Percentiles rank a stretch among this genome's conserved stretches.
Evolutionary conservation across 2,797 vertebrate genomes (phyloP).

Genomic region (Pachyuromys duprasi): DNA sequence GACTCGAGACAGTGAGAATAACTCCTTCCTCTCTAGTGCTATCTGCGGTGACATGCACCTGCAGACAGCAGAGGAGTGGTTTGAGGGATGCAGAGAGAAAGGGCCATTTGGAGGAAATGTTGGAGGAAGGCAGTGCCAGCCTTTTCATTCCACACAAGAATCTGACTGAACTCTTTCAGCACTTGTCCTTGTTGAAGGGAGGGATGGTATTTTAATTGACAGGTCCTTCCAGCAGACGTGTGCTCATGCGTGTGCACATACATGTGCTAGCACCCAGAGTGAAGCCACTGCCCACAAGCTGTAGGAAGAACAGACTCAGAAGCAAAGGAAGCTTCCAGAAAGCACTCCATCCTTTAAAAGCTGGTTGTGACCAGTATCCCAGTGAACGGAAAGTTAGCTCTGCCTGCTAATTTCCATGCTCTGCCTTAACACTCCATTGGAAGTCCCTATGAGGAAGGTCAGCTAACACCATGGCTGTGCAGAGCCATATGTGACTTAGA

Average conservation of each 20-base stretch:
- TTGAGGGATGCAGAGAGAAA: background rate
- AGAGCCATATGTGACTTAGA: background rate
- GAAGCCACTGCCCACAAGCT: accelerated
- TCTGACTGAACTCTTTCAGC: background rate
- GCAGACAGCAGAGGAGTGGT: accelerated
- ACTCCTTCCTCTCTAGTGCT: background rate
- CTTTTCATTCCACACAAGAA: background rate
- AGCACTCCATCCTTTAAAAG: background rate
- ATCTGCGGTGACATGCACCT: background rate
- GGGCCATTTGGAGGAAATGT: background rate
- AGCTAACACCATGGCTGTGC: background rate
- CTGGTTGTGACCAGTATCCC: background rate
- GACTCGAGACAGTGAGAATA: background rate
- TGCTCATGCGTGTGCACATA: background rate
- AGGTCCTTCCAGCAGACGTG: background rate
- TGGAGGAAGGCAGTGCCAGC: background rate
- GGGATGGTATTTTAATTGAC: background rate
- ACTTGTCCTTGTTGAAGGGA: background rate
- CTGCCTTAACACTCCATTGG: background rate
- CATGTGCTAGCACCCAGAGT: accelerated
- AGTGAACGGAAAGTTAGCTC: background rate
- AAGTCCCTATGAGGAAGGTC: background rate
- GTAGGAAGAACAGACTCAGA: background rate
- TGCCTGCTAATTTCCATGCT: background rate
- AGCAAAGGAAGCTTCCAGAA: background rate